Base-by-base conservation (phyloP, 2,113 vertebrate genomes). In the Elgaria multicarinata region DNA sequence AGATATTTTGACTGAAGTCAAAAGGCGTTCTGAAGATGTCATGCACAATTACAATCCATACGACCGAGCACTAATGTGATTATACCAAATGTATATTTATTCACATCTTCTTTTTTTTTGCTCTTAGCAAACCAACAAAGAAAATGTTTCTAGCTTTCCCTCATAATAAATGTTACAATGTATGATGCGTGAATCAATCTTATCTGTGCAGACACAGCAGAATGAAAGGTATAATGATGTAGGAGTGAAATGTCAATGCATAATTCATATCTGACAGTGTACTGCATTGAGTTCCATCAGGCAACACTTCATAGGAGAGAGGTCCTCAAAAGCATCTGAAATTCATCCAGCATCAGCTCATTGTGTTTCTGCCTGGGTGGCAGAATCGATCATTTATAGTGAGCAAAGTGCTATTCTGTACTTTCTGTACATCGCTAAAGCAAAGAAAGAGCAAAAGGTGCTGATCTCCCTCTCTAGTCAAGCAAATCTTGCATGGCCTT, bases 361-460 rank as follows among this genome's bases (percentile, higher is more conserved):
- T 92, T 75, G 93, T 95, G 91, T 93, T 96, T 95, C 93, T 96
- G 96, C 96, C 87, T 85, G 94, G 96, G 90, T 95, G 93, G 95
- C 90, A 93, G 85, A 95, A 94, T 93, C 84, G n/a, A 90, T 96
- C 87, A 58, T 87, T 94, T 69, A 88, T 91, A 93, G 91, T 85
- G 89, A 96, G 89, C 62, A 90, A 94, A 95, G 92, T 80, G 90
- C 91, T 75, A 33, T 91, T 93, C 92, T 33, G 62, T 67, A 87
- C 86, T 62, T 62, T 62, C 58, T 62, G 18, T 22, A 20, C 28
- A 10, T 72, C 55, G 86, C 91, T 42, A 69, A 89, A 92, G 91
- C 76, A 92, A 39, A 91, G 46, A 89, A 93, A 89, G 87, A 91
- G 91, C 89, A 90, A 93, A 93, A 2, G 0, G 0, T 0, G 33